Evolutionary conservation across 2,888 invertebrate genomes (phyloP), one percentile per base, ranked within the genome.

Genomic region (Apantesis nais): DNA sequence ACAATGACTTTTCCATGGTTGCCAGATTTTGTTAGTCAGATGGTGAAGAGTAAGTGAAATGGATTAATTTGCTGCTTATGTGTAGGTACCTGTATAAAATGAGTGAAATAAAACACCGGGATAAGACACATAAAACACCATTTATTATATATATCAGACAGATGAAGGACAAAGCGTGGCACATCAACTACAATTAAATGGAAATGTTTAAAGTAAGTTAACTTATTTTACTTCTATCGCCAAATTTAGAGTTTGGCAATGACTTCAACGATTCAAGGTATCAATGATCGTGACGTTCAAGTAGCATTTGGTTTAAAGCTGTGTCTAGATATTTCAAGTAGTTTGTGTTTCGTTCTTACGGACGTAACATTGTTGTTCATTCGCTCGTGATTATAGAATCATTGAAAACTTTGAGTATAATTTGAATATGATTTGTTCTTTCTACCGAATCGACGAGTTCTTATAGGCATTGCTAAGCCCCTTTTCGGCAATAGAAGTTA

Each of bases 51-150:
- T 34, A 34, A 34, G 22, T n/a, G 8, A 11, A n/a, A 7, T 52
- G 52, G n/a, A 52, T n/a, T 48, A 29, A 29, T 16, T 16, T 52
- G 9, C 9, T 58, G 29, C 5, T 58, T 29, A 29, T 29, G 34
- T 34, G 16, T 29, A 8, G 29, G 29, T 58, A 55, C 11, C 52
- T n/a, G 7, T 22, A 29, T 61, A 22, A 11, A 34, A 0, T 22
- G 1, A 62, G 12, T 44, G 19, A 65, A 68, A 72, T 77, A 73
- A 73, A 72, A 75, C 68, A 25, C 37, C 31, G 48, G 29, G 16
- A 5, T 60, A 69, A 83, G 29, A 83, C 85, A 86, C 83, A 71
- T 76, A 78, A n/a, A n/a, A 88, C 80, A 85, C 80, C 84, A 83
- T 88, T 86, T 84, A 85, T 76, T 85, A 77, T 62, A 76, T 76